A percentile compares a stretch with the other conserved stretches of the same genome.
These are phyloP conservation scores for Schizopygopsis malacanthus DNA, from an alignment of 2,797 vertebrate genomes.

Conservation along the genomic window DNA sequence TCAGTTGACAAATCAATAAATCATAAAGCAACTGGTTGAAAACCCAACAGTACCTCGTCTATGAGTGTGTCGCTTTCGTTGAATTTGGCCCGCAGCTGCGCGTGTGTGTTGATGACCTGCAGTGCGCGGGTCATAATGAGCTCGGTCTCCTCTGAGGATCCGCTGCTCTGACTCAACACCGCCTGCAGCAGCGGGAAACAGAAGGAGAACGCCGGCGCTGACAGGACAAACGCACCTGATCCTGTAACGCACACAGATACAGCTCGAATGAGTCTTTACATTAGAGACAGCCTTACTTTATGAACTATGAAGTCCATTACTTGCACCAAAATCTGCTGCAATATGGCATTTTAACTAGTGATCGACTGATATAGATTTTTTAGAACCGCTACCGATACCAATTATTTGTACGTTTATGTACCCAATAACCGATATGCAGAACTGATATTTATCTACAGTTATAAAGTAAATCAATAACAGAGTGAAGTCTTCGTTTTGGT, in stretches of 20 bases:
- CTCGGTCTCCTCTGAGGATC: conserved; percentile 84
- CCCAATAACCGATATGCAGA: too few species aligned
- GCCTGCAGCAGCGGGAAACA: conserved; percentile 93
- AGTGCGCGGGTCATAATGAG: conserved; percentile 84
- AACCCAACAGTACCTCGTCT: conserved; percentile 83
- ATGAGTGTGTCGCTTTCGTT: conserved; percentile 70
- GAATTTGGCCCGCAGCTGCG: conserved; percentile 82
- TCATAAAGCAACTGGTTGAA: background rate
- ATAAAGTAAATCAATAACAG: too few species aligned
- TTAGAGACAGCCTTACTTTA: background rate
- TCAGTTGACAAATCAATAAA: background rate
- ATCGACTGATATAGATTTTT: too few species aligned
- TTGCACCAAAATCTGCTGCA: background rate
- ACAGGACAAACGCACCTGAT: conserved; percentile 69
- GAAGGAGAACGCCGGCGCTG: conserved; percentile 84
- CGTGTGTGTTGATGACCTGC: conserved; percentile 87
- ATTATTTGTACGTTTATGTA: too few species aligned
- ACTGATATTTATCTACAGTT: too few species aligned
- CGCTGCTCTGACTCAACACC: conserved; percentile 83
- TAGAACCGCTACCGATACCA: too few species aligned
- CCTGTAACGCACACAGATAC: background rate
- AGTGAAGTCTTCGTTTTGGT: too few species aligned
- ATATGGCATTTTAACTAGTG: background rate
- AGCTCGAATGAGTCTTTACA: background rate
- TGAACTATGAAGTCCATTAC: background rate